A percentile compares a stretch with the other conserved stretches of the same genome.
phyloP scores from a whole-genome alignment of 2,888 invertebrate species.

The Pollenia labialis region DNA sequence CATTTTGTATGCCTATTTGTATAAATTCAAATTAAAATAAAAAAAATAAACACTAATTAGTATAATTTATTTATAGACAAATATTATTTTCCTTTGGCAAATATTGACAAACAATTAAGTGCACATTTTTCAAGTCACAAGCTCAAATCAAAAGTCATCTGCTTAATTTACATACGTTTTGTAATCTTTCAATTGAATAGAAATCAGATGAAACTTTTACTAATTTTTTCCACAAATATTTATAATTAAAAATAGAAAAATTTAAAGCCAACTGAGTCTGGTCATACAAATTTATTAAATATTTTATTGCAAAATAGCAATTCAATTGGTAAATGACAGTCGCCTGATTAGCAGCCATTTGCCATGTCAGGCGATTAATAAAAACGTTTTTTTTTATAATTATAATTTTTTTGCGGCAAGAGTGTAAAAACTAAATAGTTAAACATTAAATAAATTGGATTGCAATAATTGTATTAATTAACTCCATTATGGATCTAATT shows the following conservation, averaged over 20 bases:
- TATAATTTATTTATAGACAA: constrained; percentile 19
- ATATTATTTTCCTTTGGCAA: background rate
- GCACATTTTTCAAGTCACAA: constrained; percentile 37
- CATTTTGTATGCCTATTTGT: background rate
- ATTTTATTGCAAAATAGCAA: constrained; percentile 6
- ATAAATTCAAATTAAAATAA: background rate
- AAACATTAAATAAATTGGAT: background rate
- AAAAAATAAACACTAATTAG: constrained; percentile 12
- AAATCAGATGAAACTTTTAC: background rate
- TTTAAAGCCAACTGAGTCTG: background rate
- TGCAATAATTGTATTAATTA: no score
- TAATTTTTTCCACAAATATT: constrained; percentile 23
- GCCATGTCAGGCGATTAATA: background rate
- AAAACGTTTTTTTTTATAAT: background rate
- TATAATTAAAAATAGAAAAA: background rate
- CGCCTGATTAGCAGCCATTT: background rate
- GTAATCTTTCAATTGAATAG: constrained; percentile 25
- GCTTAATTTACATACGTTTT: constrained; percentile 24
- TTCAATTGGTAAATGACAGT: background rate
- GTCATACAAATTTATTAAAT: constrained; percentile 13
- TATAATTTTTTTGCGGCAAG: background rate
- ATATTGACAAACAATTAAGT: constrained; percentile 43
- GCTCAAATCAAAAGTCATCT: constrained; percentile 45
- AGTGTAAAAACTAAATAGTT: background rate
- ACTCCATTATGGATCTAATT: no score